Conservation (phyloP, 2,113 vertebrate genomes). For the Neotoma lepida region DNA sequence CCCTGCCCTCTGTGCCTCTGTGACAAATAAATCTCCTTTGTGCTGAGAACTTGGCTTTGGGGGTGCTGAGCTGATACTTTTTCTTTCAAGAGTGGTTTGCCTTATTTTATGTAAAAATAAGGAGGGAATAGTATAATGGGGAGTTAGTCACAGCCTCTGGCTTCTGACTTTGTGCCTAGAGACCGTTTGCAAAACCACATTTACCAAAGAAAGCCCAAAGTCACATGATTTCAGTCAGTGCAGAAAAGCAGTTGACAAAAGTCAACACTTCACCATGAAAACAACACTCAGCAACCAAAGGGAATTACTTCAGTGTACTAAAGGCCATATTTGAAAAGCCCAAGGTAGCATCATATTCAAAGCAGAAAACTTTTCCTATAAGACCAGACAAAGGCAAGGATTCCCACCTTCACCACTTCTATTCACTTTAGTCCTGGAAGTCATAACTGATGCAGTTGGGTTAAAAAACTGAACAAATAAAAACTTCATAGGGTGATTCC, state of each 20-base stretch:
- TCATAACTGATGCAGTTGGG: background rate
- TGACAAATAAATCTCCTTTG: too few relatives aligned
- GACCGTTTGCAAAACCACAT: background rate
- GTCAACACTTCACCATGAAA: background rate
- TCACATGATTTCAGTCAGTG: background rate
- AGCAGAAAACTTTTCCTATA: background rate
- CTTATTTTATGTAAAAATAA: background rate
- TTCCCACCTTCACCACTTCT: background rate
- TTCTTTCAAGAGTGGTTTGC: background rate
- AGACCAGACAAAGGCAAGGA: background rate
- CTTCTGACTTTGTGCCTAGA: background rate
- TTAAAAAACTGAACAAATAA: too few relatives aligned
- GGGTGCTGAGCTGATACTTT: too few relatives aligned
- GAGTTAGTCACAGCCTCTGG: background rate
- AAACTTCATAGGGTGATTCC: too few relatives aligned
- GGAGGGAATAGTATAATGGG: background rate
- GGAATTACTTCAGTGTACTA: background rate
- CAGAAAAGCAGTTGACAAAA: background rate
- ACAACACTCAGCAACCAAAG: background rate
- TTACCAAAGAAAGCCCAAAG: background rate
- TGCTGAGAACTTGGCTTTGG: too few relatives aligned
- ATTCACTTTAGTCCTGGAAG: background rate
- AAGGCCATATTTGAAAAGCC: background rate
- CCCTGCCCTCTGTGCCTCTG: too few relatives aligned
- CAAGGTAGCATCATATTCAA: background rate